Base-by-base conservation (phyloP, 2,113 vertebrate genomes). In the Mus spicilegus region DNA sequence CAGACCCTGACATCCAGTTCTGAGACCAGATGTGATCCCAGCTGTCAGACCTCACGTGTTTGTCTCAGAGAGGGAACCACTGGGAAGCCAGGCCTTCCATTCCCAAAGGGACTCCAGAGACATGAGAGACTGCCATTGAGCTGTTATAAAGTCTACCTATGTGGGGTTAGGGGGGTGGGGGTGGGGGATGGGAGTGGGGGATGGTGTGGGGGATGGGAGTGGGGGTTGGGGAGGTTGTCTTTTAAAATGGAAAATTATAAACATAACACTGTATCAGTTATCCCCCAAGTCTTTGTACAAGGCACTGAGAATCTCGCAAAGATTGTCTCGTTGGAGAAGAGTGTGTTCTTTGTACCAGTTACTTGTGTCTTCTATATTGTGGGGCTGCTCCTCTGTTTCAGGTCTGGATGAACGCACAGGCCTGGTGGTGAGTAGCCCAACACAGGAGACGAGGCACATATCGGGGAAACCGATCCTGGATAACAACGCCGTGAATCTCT, bases 401-500 rank as follows among this genome's bases (percentile, higher is more conserved):
- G 99, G 99, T 96, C 99, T 99, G 78, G 99, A 99, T 97, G 98
- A 98, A 73, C 98, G 94, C 95, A 99, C 98, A 14, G 99, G 99
- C 84, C 99, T 99, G 98, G 99, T 99, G 97, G 99, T 99, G 95
- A 99, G 97, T 84, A 99, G 98, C 87, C 98, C 99, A 93, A 98
- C 99, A 0, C 96, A 97, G 36, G 98, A 98, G 26, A 98, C 99
- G 54, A 98, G 96, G 96, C 93, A 99, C 89, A 99, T 99, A 97
- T 98, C 99, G 87, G 99, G 99, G 69, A 99, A 99, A 93, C 99
- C 99, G 20, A 99, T 99, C 96, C 97, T 99, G 63, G 99, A 99
- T 98, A 99, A 99, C 99, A 99, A 99, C 0, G 98, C 99, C 0
- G 99, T 99, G 28, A 99, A 99, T 97, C 99, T 99, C 30, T 99